phyloP scores from a whole-genome alignment of 2,797 vertebrate species.

The Pempheris klunzingeri region DNA sequence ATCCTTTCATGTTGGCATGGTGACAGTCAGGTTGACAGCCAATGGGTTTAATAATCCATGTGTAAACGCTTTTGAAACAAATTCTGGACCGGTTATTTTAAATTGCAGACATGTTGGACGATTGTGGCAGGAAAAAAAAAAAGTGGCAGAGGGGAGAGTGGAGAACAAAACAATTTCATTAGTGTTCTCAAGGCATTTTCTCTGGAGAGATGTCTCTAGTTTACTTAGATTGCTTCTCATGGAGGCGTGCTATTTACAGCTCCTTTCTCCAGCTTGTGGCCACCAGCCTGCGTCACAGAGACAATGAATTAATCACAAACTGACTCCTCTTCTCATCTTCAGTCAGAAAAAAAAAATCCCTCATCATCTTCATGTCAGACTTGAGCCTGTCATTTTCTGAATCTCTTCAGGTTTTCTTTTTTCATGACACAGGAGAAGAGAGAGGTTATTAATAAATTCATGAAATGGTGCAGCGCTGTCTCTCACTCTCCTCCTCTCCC shows the following conservation, averaged over 20 bases:
- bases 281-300: conserved; percentile 43
- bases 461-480: conserved; percentile 60
- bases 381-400: conserved; percentile 60
- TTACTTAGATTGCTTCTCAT: conserved; percentile 43
- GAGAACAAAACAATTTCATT: conserved; percentile 44
- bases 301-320: conserved; percentile 66
- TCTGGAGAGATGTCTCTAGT: conserved; percentile 43
- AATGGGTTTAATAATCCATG: no score
- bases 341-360: conserved; percentile 24
- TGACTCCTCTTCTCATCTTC: conserved; percentile 50
- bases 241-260: conserved; percentile 52
- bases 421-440: conserved; percentile 42
- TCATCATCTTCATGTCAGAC: conserved; percentile 56
- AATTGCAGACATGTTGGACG: conserved; percentile 26
- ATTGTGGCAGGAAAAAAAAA: conserved; percentile 8
- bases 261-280: conserved; percentile 46
- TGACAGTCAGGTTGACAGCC: conserved; percentile 5
- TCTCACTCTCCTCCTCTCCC: conserved; percentile 24
- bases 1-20: background rate
- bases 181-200: conserved; percentile 32
- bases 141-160: conserved; percentile 7
- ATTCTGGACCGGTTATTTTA: background rate
- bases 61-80: background rate
- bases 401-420: conserved; percentile 55
- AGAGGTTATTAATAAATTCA: conserved; percentile 68